Evolutionary conservation across 2,113 vertebrate genomes (phyloP).

Genomic region (Archilochus colubris): DNA sequence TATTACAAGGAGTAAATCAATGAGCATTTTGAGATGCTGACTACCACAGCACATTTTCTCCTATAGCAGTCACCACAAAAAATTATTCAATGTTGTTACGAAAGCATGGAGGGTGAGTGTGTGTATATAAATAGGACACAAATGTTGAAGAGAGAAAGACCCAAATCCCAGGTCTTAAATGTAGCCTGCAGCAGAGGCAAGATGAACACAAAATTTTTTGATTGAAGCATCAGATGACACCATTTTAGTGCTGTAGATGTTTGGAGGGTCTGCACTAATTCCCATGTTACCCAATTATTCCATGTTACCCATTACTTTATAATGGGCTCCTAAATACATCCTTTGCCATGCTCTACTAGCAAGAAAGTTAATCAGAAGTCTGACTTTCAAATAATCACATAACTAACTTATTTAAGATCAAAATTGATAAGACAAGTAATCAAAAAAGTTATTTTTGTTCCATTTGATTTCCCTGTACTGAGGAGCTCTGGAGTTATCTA

Average conservation of each 20-base stretch:
- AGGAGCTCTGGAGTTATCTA: not conserved
- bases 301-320: not conserved
- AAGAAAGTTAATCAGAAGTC: not conserved
- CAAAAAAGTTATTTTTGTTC: not conserved
- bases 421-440: not conserved
- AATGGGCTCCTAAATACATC: not conserved
- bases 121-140: not conserved
- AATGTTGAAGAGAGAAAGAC: not conserved
- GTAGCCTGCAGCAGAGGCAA: not conserved
- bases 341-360: not conserved
- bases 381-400: not conserved
- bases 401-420: not conserved
- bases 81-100: not conserved
- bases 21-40: not conserved
- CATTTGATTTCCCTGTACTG: not conserved
- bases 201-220: not conserved
- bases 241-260: not conserved
- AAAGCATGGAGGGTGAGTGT: rapidly evolving
- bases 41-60: not conserved
- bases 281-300: not conserved
- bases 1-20: not conserved
- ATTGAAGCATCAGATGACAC: not conserved
- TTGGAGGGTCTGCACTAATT: rapidly evolving
- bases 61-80: not conserved
- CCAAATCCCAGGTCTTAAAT: not conserved